Evolutionary conservation across 1,140 invertebrate species (phyloP).

Genomic region (Formica exsecta): DNA sequence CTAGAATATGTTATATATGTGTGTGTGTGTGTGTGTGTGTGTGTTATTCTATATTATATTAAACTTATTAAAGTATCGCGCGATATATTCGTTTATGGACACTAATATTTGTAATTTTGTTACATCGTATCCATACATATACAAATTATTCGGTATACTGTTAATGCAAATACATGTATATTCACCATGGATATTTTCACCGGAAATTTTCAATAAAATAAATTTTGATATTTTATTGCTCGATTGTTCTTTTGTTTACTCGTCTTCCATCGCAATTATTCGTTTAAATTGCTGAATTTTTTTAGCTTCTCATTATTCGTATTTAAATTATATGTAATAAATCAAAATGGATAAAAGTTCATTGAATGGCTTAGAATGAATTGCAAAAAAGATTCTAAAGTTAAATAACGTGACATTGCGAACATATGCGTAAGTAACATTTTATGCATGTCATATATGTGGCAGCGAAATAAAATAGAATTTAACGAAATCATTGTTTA

Average conservation of each 20-base stretch:
- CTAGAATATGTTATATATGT: too few species aligned
- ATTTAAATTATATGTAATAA: not conserved
- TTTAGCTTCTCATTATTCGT: not conserved
- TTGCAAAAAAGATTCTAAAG: not conserved
- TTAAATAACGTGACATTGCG: not conserved
- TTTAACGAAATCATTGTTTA: too few species aligned
- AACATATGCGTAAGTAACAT: not conserved
- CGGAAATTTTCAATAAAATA: conserved; percentile 19
- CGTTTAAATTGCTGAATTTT: not conserved
- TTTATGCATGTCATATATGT: too few species aligned
- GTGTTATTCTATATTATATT: too few species aligned
- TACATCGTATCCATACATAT: not conserved
- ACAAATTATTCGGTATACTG: not conserved
- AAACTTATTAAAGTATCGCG: not conserved
- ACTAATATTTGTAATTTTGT: conserved; percentile 13
- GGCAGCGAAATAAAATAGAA: too few species aligned
- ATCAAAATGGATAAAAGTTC: not conserved
- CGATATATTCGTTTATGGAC: not conserved
- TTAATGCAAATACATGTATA: not conserved
- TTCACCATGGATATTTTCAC: not conserved
- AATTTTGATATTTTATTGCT: not conserved
- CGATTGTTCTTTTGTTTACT: not conserved
- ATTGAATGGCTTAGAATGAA: not conserved
- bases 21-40: too few species aligned
- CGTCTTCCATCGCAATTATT: not conserved